Percentiles rank a stretch among this genome's conserved stretches.
Evolutionary conservation across 2,797 vertebrate genomes (phyloP).

Genomic region (Eulemur mongoz): DNA sequence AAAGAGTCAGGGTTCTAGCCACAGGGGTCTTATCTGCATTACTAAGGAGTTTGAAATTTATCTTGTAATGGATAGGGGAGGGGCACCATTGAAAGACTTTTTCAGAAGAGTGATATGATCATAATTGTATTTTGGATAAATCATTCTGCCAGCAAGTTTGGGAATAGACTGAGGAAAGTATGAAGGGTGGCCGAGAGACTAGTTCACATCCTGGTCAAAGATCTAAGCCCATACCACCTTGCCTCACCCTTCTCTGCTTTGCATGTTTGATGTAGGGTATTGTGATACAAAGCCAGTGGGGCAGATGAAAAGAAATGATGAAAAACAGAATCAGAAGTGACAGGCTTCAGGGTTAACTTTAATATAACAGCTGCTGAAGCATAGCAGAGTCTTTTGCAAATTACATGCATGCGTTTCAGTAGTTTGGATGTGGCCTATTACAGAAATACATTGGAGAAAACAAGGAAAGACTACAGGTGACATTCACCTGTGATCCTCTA

Average conservation of each 20-base stretch:
- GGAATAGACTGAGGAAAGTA: slow-evolving; percentile 2
- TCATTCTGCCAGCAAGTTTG: slow-evolving; percentile 11
- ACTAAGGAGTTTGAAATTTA: slow-evolving; percentile 23
- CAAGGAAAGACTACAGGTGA: neutral
- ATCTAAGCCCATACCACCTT: neutral
- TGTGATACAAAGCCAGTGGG: slow-evolving; percentile 21
- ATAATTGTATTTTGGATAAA: slow-evolving; percentile 30
- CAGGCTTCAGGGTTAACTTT: slow-evolving; percentile 58
- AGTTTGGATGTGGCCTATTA: slow-evolving; percentile 10
- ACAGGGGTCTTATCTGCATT: neutral
- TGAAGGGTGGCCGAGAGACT: neutral
- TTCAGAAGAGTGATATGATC: neutral
- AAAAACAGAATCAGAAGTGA: slow-evolving; percentile 65
- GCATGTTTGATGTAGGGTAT: slow-evolving; percentile 38
- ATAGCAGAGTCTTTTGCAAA: slow-evolving; percentile 49
- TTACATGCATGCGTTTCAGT: slow-evolving; percentile 26
- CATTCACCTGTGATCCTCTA: slow-evolving; percentile 7
- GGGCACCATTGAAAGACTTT: neutral
- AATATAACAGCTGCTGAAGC: slow-evolving; percentile 47
- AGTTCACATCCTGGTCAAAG: slow-evolving; percentile 13
- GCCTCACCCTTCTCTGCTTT: slow-evolving; percentile 39
- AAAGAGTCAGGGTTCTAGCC: neutral
- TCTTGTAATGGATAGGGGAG: neutral
- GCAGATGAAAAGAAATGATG: slow-evolving; percentile 59
- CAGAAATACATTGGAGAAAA: slow-evolving; percentile 38